Conservation (phyloP, 1,140 invertebrate species). For the Panagrolaimus sp. region DNA sequence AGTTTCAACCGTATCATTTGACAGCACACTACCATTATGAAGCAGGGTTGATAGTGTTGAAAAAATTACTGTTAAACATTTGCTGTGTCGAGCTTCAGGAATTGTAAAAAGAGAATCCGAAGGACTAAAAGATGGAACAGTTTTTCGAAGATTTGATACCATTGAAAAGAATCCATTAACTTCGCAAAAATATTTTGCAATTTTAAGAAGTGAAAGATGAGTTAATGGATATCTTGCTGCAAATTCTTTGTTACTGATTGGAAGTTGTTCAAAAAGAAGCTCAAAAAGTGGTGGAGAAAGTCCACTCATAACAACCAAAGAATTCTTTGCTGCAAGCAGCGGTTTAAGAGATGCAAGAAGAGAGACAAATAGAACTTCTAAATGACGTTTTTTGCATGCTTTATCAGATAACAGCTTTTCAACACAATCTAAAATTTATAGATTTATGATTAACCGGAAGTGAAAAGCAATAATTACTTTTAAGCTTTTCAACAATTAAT, state of each 20-base stretch:
- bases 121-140: too few species aligned
- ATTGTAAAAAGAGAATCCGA: too few species aligned
- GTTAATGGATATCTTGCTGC: background rate
- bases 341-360: background rate
- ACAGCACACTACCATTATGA: too few species aligned
- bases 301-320: conserved; percentile 7
- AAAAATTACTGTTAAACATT: too few species aligned
- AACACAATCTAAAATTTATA: background rate
- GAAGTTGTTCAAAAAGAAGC: background rate
- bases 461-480: background rate
- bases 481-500: background rate
- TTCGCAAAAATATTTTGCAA: background rate
- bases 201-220: background rate
- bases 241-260: background rate
- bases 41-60: too few species aligned
- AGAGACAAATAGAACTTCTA: background rate
- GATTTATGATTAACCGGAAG: background rate
- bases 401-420: background rate
- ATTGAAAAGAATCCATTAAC: background rate
- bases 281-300: background rate
- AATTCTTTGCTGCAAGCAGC: background rate
- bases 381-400: background rate
- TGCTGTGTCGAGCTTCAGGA: too few species aligned
- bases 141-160: background rate
- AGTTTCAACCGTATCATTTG: too few species aligned